Conservation (phyloP, 1,140 invertebrate genomes). For the Drosophila littoralis region DNA sequence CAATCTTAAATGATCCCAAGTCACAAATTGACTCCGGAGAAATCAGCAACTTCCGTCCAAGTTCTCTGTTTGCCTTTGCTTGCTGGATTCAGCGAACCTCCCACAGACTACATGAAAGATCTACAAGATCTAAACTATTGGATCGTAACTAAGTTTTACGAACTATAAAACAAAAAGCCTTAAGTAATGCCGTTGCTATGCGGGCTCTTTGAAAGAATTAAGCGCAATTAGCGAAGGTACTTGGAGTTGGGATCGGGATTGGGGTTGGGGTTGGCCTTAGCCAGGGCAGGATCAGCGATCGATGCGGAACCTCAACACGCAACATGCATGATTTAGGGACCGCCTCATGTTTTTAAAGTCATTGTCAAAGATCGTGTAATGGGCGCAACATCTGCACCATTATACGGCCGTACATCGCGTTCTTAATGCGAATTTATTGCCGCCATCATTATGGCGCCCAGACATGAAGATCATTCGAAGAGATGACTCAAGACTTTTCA, state of each 20-base stretch:
- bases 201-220: conserved; percentile 81
- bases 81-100: conserved; percentile 18
- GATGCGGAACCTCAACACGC: conserved; percentile 28
- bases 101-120: conserved; percentile 23
- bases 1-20: conserved; percentile 76
- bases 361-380: conserved; percentile 43
- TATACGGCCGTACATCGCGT: conserved; percentile 19
- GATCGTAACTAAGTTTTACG: conserved; percentile 50
- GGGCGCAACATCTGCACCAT: conserved; percentile 48
- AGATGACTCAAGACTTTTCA: conserved; percentile 77
- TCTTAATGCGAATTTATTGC: conserved; percentile 83
- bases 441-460: conserved; percentile 65
- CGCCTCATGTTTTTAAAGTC: conserved; percentile 35
- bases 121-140: conserved; percentile 43
- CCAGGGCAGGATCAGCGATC: conserved; percentile 35
- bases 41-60: conserved; percentile 78
- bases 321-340: conserved; percentile 41
- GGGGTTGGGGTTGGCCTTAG: not conserved
- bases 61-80: conserved; percentile 47
- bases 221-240: conserved; percentile 80
- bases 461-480: conserved; percentile 60
- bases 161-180: conserved; percentile 62
- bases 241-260: not conserved
- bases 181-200: conserved; percentile 36
- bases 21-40: conserved; percentile 57